Base-by-base conservation (phyloP, 1,140 invertebrate genomes). In the Atta cephalotes region DNA sequence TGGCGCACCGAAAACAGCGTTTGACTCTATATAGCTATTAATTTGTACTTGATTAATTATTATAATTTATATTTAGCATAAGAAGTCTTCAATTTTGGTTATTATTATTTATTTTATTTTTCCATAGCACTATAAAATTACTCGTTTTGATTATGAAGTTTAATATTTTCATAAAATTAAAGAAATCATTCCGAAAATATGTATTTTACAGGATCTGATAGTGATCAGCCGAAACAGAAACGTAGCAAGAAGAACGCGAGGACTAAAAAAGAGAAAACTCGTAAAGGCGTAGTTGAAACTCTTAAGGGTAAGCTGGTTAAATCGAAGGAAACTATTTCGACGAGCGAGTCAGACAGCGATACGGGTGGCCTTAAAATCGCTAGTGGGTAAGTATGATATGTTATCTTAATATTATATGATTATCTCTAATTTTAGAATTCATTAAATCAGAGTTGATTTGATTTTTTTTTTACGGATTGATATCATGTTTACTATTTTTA, bases 261-360 rank as follows among this genome's bases (percentile, higher is more conserved):
- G 89, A 82, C 66, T 78, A 94, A 94, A 90, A 95, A 96, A 92
- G 95, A 96, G 86, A 94, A 95, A 87, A 92, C 96, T 3, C 79
- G 74, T 4, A 93, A 90, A 56, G 92, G 84, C 45, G 76, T 88
- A 35, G 4, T 74, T 56, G 97, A 98, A 88, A 97, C 97, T 63
- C 96, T 97, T 5, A 98, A 98, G 95, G 98, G 98, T 92, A 97
- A 98, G 68, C 96, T 97, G 93, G 97, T 99, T 92, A 97, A 99
- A 0, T 99, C 98, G 0, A 99, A 99, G 95, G 98, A 98, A 87
- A 98, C 98, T 0, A 99, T 99, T 82, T 99, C 98, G 0, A 99
- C 98, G 0, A 98, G 98, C 91, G 98, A 99, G 92, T 98, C 98
- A 0, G 98, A 99, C 72, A 98, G 98, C 70, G 98, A 98, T 90